Percentiles rank a stretch among this genome's conserved stretches.
Evolutionary conservation across 2,888 invertebrate genomes (phyloP).

Genomic region (Liodrosophila aerea): DNA sequence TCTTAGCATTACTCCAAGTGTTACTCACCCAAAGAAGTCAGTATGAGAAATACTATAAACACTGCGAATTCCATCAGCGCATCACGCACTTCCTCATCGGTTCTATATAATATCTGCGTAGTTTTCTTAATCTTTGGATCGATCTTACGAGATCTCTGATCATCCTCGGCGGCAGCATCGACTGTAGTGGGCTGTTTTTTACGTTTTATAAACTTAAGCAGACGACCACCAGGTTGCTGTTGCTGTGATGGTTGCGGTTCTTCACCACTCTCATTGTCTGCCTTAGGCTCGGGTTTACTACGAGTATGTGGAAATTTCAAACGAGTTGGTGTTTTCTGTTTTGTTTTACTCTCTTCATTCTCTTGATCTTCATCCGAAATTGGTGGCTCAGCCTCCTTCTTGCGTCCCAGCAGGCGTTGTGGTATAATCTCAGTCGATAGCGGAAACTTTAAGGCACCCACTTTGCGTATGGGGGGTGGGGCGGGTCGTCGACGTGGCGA

Average conservation of each 20-base stretch:
- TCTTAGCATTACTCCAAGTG: too few relatives aligned
- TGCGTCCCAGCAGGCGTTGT: neutral
- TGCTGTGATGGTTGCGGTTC: too few relatives aligned
- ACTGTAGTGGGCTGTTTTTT: neutral
- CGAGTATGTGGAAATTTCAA: too few relatives aligned
- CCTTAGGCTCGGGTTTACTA: too few relatives aligned
- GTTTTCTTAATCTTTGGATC: too few relatives aligned
- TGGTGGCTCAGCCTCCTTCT: neutral
- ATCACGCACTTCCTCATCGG: conserved; percentile 67
- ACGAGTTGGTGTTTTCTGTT: too few relatives aligned
- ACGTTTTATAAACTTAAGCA: neutral
- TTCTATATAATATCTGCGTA: conserved; percentile 47
- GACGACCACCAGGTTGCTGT: neutral
- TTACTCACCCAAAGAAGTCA: conserved; percentile 60
- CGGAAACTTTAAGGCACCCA: neutral
- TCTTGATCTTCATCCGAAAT: too few relatives aligned
- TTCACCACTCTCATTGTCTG: too few relatives aligned
- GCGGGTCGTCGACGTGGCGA: neutral
- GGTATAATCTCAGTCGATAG: neutral
- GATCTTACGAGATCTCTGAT: too few relatives aligned
- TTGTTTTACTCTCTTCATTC: too few relatives aligned
- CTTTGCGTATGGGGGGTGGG: conserved; percentile 8
- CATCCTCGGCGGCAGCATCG: too few relatives aligned
- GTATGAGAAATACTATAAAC: conserved; percentile 58
- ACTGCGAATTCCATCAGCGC: conserved; percentile 63